Conservation (phyloP, 1,140 invertebrate species). For the Sinella curviseta region DNA sequence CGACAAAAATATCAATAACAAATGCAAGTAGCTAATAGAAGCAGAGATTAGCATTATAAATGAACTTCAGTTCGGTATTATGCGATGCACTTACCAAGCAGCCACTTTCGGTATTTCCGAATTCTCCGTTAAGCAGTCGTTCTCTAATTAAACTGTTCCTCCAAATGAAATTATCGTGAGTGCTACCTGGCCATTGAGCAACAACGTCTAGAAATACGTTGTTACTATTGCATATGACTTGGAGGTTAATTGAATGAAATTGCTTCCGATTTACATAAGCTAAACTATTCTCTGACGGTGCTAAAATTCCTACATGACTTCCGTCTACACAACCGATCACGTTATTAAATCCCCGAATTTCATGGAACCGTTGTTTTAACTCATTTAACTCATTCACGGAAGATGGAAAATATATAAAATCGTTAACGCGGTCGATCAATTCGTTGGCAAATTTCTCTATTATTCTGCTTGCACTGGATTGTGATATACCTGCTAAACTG, state of each 20-base stretch:
- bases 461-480: slow-evolving; percentile 15
- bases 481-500: slow-evolving; percentile 25
- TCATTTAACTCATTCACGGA: neutral
- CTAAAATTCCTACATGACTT: slow-evolving; percentile 49
- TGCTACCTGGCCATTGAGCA: slow-evolving; percentile 52
- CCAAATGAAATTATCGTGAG: slow-evolving; percentile 54
- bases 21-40: neutral
- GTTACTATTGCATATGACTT: slow-evolving; percentile 51
- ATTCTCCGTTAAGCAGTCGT: slow-evolving; percentile 40
- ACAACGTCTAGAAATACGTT: slow-evolving; percentile 53
- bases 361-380: slow-evolving; percentile 20
- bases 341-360: slow-evolving; percentile 23
- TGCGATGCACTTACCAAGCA: too few species aligned
- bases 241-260: slow-evolving; percentile 39
- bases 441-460: neutral
- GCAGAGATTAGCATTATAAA: neutral
- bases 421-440: neutral
- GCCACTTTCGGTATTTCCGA: slow-evolving; percentile 25
- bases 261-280: slow-evolving; percentile 32
- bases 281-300: slow-evolving; percentile 34
- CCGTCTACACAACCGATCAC: slow-evolving; percentile 50
- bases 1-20: neutral
- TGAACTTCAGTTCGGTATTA: too few species aligned
- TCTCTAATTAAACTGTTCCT: slow-evolving; percentile 38
- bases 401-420: slow-evolving; percentile 18